These are phyloP conservation scores for Cairina moschata DNA, from an alignment of 2,113 vertebrate genomes.

Conservation along the genomic window DNA sequence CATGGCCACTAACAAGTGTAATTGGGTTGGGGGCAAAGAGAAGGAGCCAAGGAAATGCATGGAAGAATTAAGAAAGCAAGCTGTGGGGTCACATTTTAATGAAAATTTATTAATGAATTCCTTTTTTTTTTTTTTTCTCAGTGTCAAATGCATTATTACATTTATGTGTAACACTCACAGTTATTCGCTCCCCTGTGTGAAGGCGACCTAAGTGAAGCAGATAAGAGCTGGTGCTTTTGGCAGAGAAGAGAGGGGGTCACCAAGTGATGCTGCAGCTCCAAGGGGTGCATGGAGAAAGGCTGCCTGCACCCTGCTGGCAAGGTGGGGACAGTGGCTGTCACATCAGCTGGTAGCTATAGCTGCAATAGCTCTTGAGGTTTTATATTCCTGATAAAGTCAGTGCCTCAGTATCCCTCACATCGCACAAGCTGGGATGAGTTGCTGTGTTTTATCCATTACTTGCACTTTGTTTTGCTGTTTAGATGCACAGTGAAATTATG, in stretches of 20 bases:
- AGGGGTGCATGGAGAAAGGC: not conserved
- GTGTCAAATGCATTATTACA: conserved; percentile 6
- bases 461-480: not conserved
- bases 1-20: not conserved
- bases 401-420: not conserved
- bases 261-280: fast-evolving
- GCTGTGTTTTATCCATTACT: not conserved
- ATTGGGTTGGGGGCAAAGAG: not conserved
- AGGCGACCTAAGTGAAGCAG: not conserved
- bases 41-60: not conserved
- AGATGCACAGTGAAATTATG: not conserved
- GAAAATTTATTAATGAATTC: conserved; percentile 43
- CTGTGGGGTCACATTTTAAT: conserved; percentile 19
- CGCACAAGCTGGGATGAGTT: not conserved
- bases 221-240: fast-evolving
- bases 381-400: not conserved
- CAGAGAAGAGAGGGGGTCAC: not conserved
- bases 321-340: not conserved
- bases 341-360: not conserved
- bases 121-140: not conserved
- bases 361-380: not conserved
- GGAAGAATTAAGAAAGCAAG: not conserved
- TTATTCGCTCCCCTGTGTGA: not conserved
- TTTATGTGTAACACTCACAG: not conserved
- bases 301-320: not conserved